A percentile compares a stretch with the other conserved stretches of the same genome.
These are phyloP conservation scores for Tupiocoris notatus DNA, from an alignment of 2,888 invertebrate species.

Conservation along the genomic window DNA sequence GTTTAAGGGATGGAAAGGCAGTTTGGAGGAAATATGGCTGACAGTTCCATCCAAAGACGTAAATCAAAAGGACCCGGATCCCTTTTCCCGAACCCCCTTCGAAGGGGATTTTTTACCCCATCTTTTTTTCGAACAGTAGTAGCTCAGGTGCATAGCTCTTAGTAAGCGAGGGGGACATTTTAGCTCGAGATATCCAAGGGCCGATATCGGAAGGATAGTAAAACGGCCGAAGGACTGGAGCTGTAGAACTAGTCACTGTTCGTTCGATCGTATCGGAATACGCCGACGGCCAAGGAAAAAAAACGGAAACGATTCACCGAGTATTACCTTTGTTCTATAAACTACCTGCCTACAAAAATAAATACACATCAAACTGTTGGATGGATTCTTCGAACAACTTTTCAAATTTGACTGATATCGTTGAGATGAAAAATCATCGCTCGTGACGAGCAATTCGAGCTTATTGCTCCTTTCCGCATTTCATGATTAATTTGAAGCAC, in stretches of 20 bases:
- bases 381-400: too few relatives aligned
- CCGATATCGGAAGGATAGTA: neutral
- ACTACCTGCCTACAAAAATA: too few relatives aligned
- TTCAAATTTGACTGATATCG: too few relatives aligned
- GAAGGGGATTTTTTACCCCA: constrained; percentile 6
- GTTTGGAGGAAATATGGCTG: constrained; percentile 35
- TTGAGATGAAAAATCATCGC: too few relatives aligned
- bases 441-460: too few relatives aligned
- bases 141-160: constrained; percentile 37
- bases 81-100: constrained; percentile 31
- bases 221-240: neutral
- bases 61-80: constrained; percentile 28
- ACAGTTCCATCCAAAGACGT: constrained; percentile 31
- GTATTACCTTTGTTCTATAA: too few relatives aligned
- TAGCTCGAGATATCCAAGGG: neutral
- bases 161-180: too few relatives aligned
- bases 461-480: too few relatives aligned
- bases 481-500: too few relatives aligned
- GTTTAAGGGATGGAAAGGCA: constrained; percentile 22
- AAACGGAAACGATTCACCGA: too few relatives aligned
- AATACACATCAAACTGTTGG: too few relatives aligned
- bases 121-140: constrained; percentile 14
- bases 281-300: neutral
- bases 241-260: too few relatives aligned
- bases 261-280: neutral